Evolutionary conservation across 2,113 vertebrate genomes (phyloP).

Genomic region (Sitta europaea): DNA sequence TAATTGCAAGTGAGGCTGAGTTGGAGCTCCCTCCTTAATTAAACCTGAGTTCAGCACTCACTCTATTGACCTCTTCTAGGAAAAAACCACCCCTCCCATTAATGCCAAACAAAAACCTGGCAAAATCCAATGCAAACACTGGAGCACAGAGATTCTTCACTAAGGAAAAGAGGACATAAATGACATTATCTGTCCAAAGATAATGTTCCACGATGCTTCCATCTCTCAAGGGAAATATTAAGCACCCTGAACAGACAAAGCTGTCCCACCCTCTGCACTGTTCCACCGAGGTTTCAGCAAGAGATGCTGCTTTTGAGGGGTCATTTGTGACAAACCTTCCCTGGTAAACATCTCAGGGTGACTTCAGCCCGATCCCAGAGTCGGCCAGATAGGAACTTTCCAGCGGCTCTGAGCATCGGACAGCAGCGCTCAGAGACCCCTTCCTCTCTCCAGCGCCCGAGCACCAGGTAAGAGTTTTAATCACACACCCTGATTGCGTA

Average conservation of each 20-base stretch:
- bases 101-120: background rate
- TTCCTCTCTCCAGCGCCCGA: accelerated
- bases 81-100: background rate
- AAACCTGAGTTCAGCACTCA: background rate
- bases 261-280: background rate
- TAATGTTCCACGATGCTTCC: accelerated
- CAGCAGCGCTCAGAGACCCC: too few relatives aligned
- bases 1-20: background rate
- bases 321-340: background rate
- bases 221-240: background rate
- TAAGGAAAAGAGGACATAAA: background rate
- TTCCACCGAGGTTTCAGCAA: background rate
- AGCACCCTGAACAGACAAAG: background rate
- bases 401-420: accelerated
- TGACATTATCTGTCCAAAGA: accelerated
- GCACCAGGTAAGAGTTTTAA: background rate
- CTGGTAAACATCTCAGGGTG: background rate
- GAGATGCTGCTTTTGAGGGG: background rate
- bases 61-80: background rate
- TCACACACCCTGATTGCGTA: accelerated
- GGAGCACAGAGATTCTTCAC: background rate
- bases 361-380: background rate
- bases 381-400: background rate
- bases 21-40: background rate
- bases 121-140: background rate